A percentile compares a stretch with the other conserved stretches of the same genome.
These are phyloP conservation scores for Thecocarcelia acutangulata DNA, from an alignment of 2,888 invertebrate genomes.

Conservation along the genomic window DNA sequence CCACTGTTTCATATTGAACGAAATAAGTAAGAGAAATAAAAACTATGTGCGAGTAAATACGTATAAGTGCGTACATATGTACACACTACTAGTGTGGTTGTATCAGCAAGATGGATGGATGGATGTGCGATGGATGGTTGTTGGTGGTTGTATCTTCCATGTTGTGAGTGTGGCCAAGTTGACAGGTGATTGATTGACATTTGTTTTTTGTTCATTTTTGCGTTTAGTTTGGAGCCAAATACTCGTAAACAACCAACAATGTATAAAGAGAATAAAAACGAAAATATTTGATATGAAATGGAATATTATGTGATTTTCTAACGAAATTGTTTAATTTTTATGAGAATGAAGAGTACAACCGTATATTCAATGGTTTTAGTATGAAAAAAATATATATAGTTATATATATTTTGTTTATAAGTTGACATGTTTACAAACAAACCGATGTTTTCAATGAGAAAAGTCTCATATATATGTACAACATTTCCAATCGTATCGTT, in stretches of 20 bases:
- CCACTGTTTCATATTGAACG: slow-evolving; percentile 18
- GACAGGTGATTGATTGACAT: slow-evolving; percentile 80
- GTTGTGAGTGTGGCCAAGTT: slow-evolving; percentile 73
- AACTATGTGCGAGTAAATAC: neutral
- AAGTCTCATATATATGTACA: too few species aligned
- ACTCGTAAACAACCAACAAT: slow-evolving; percentile 37
- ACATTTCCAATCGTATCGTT: too few species aligned
- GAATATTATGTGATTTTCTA: slow-evolving; percentile 22
- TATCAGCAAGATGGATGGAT: slow-evolving; percentile 47
- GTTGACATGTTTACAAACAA: neutral
- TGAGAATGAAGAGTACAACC: slow-evolving; percentile 58
- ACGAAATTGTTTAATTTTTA: slow-evolving; percentile 15
- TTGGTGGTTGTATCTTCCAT: slow-evolving; percentile 55
- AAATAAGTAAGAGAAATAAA: slow-evolving; percentile 5
- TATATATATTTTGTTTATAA: neutral
- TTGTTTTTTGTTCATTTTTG: slow-evolving; percentile 46
- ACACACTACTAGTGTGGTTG: neutral
- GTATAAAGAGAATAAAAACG: slow-evolving; percentile 12
- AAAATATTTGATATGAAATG: slow-evolving; percentile 51
- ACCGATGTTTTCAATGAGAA: neutral
- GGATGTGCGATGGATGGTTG: slow-evolving; percentile 23
- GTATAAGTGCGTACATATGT: too few species aligned
- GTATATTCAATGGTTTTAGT: slow-evolving; percentile 24
- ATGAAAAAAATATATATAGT: neutral
- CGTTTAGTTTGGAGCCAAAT: slow-evolving; percentile 26